phyloP scores from a whole-genome alignment of 2,113 vertebrate species.

The Micromys minutus region DNA sequence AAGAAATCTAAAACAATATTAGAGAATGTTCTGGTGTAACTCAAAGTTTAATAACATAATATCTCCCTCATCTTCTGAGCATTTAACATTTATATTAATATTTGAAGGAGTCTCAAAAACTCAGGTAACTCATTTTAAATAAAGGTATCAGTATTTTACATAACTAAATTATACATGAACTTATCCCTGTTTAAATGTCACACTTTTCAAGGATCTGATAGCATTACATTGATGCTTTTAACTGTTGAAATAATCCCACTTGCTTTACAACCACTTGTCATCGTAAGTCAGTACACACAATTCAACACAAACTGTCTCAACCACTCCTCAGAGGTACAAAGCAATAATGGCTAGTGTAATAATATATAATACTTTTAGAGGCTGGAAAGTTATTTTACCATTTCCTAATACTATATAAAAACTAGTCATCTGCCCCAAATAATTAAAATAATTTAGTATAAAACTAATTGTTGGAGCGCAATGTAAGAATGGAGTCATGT shows the following conservation, averaged over 20 bases:
- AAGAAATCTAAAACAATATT: slow-evolving; percentile 20
- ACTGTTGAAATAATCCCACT: background rate
- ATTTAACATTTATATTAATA: slow-evolving; percentile 57
- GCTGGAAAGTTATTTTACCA: background rate
- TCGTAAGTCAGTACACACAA: slow-evolving; percentile 7
- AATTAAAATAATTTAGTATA: background rate
- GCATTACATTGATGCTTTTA: slow-evolving; percentile 8
- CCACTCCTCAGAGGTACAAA: background rate
- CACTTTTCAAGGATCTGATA: background rate
- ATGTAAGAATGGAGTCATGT: background rate
- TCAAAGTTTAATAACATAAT: slow-evolving; percentile 4
- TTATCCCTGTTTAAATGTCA: slow-evolving; percentile 52
- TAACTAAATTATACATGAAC: slow-evolving; percentile 25
- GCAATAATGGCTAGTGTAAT: background rate
- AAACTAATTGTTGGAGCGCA: background rate
- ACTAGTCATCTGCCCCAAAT: background rate
- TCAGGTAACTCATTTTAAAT: slow-evolving; percentile 35
- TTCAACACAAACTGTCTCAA: slow-evolving; percentile 19
- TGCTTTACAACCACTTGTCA: slow-evolving; percentile 34
- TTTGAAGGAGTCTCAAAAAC: slow-evolving; percentile 50
- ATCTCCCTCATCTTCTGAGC: background rate
- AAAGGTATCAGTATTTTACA: slow-evolving; percentile 39
- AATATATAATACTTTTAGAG: background rate
- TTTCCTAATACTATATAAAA: background rate
- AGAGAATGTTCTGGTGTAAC: slow-evolving; percentile 24